phyloP scores from a whole-genome alignment of 2,888 invertebrate species.

The Carcina quercana region DNA sequence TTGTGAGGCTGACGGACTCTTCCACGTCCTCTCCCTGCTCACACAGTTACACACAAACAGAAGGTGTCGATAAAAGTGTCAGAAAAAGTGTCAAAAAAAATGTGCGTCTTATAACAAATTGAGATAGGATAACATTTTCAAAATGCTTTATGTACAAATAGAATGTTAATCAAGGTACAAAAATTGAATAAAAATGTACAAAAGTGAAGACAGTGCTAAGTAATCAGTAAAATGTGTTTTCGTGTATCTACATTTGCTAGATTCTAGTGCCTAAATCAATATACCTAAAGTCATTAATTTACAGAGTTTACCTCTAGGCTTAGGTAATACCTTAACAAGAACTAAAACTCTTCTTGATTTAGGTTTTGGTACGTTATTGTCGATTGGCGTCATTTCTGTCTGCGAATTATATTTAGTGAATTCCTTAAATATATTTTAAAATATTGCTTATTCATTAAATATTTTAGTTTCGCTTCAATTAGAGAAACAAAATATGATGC shows the following conservation, averaged over 20 bases:
- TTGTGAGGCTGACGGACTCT: constrained; percentile 64
- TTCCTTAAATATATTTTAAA: constrained; percentile 6
- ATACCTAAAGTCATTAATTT: constrained; percentile 13
- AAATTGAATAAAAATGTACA: constrained; percentile 16
- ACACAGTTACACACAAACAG: constrained; percentile 33
- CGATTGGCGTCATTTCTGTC: constrained; percentile 33
- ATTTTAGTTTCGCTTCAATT: neutral
- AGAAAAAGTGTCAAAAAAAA: neutral
- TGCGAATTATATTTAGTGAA: constrained; percentile 42
- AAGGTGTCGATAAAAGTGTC: constrained; percentile 16
- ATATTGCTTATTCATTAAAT: constrained; percentile 6
- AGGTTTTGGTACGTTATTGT: constrained; percentile 31
- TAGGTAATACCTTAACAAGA: constrained; percentile 46
- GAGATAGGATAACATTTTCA: constrained; percentile 16
- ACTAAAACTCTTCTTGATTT: constrained; percentile 45
- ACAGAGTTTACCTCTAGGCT: constrained; percentile 19
- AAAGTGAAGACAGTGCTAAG: constrained; percentile 12
- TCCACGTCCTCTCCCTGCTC: constrained; percentile 64
- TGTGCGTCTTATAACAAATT: constrained; percentile 5
- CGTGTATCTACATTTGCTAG: constrained; percentile 2
- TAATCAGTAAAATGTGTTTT: constrained; percentile 2
- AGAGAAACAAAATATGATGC: neutral
- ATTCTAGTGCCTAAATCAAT: constrained; percentile 1
- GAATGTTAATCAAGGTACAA: constrained; percentile 11
- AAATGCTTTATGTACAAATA: constrained; percentile 14